phyloP scores from a whole-genome alignment of 2,113 vertebrate species.

The Hydrochoerus hydrochaeris region DNA sequence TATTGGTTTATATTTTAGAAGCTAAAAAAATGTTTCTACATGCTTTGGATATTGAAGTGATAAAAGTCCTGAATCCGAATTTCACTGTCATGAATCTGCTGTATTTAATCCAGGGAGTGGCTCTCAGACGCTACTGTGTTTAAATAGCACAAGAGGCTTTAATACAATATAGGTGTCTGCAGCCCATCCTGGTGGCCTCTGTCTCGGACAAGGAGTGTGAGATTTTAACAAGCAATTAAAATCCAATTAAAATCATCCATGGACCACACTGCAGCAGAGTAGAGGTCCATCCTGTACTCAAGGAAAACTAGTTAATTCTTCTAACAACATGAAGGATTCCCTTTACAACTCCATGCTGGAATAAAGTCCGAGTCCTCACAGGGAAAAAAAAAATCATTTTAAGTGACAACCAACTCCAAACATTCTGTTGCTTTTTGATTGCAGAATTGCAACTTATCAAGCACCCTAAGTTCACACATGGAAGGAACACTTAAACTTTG shows the following conservation, averaged over 20 bases:
- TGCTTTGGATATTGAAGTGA: background rate
- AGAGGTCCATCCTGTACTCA: background rate
- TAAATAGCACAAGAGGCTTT: background rate
- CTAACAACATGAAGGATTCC: background rate
- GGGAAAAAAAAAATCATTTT: background rate
- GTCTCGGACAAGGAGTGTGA: background rate
- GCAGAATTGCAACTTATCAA: background rate
- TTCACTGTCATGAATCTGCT: background rate
- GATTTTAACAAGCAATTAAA: background rate
- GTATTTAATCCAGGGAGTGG: background rate
- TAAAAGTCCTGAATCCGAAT: slow-evolving; percentile 11
- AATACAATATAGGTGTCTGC: background rate
- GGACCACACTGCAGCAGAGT: background rate
- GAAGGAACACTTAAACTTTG: background rate
- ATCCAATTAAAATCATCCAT: too few relatives aligned
- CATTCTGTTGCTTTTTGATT: background rate
- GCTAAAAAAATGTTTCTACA: background rate
- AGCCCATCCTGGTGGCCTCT: background rate
- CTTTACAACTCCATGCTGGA: background rate
- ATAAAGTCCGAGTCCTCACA: background rate
- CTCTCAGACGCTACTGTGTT: background rate
- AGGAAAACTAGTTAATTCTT: background rate
- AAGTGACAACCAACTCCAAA: background rate
- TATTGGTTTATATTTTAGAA: slow-evolving; percentile 1
- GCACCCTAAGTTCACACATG: background rate